A percentile compares a stretch with the other conserved stretches of the same genome.
phyloP scores from a whole-genome alignment of 2,113 vertebrate species.

The Gymnogyps californianus region DNA sequence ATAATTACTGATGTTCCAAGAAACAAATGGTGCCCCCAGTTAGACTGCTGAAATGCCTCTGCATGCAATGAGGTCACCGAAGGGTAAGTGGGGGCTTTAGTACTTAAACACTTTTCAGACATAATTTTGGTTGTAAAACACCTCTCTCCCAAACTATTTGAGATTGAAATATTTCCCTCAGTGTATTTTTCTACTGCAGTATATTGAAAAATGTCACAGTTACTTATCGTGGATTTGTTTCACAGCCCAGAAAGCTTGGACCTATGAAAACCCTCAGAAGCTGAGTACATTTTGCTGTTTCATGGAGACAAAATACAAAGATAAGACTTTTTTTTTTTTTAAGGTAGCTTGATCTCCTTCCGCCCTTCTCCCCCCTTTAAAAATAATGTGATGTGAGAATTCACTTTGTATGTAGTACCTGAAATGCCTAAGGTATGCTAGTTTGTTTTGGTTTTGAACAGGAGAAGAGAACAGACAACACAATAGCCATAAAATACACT shows the following conservation, averaged over 20 bases:
- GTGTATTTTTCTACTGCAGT: background rate
- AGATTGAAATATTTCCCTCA: background rate
- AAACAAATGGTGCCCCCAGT: background rate
- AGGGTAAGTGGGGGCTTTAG: background rate
- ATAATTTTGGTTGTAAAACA: background rate
- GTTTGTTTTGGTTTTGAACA: background rate
- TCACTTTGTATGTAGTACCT: background rate
- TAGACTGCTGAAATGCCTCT: background rate
- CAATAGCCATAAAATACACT: background rate
- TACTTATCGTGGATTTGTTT: background rate
- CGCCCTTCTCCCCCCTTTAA: background rate
- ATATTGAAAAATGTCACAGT: background rate
- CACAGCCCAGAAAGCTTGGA: background rate
- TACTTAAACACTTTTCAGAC: background rate
- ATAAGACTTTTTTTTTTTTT: background rate
- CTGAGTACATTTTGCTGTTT: background rate
- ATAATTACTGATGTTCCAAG: background rate
- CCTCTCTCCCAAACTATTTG: background rate
- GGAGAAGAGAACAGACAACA: background rate
- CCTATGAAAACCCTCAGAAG: background rate
- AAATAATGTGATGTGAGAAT: background rate
- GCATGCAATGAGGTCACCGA: background rate
- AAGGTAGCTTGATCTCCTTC: background rate
- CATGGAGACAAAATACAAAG: background rate
- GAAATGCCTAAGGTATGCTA: background rate